These are phyloP conservation scores for Gandaritis pyraliata DNA, from an alignment of 2,888 invertebrate genomes.

Conservation along the genomic window DNA sequence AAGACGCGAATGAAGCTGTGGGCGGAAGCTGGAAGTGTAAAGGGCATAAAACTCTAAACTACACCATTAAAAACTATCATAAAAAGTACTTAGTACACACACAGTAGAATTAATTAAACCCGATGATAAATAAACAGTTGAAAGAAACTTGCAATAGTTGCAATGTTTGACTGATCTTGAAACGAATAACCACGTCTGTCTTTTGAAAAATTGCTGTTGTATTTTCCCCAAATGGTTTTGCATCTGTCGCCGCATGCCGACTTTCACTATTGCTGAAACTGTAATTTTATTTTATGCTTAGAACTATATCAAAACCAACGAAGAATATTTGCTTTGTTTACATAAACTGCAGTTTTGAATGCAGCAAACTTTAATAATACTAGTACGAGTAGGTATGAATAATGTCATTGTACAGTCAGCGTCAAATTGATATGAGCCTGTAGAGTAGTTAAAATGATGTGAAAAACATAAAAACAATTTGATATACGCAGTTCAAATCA, in stretches of 20 bases:
- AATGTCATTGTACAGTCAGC: no score
- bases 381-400: no score
- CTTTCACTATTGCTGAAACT: conserved; percentile 45
- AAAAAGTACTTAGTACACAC: no score
- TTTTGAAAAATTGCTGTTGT: conserved; percentile 11
- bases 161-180: conserved; percentile 13
- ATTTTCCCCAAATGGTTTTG: conserved; percentile 43
- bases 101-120: no score
- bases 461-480: no score
- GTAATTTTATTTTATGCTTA: conserved; percentile 48
- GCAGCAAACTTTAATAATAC: background rate
- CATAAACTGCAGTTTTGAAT: conserved; percentile 33
- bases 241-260: conserved; percentile 48
- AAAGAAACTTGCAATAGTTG: no score
- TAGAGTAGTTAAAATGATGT: background rate
- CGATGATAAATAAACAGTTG: no score
- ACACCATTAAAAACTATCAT: no score
- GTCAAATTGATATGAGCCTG: background rate
- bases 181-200: background rate
- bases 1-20: no score
- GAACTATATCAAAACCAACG: conserved; percentile 44
- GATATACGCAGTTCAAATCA: no score
- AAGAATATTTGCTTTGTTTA: conserved; percentile 35
- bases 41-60: no score
- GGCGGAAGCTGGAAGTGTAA: no score